These are phyloP conservation scores for Trichogramma dendrolimi DNA, from an alignment of 2,888 invertebrate genomes.

Conservation along the genomic window DNA sequence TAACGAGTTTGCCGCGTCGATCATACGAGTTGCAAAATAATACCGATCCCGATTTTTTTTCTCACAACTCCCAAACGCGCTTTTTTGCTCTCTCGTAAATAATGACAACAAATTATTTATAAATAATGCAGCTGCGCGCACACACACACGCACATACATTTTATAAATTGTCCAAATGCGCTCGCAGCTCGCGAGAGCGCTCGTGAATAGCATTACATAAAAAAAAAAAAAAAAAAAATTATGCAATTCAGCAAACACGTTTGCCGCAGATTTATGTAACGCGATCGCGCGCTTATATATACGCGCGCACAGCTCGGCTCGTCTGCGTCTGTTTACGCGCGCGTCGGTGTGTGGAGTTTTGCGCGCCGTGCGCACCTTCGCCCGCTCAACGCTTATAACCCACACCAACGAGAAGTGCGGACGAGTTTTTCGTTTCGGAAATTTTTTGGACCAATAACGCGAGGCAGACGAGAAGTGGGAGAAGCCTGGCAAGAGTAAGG, in stretches of 20 bases:
- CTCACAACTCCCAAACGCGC: no score
- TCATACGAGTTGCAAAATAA: no score
- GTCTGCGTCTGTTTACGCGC: conserved; percentile 16
- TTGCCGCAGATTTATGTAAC: conserved; percentile 22
- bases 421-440: neutral
- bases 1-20: no score
- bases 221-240: conserved; percentile 28
- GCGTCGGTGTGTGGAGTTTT: neutral
- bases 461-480: neutral
- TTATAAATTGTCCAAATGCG: neutral
- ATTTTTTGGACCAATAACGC: no score
- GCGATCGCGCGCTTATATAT: neutral
- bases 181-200: neutral
- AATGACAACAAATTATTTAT: conserved; percentile 5
- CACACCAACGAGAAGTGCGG: conserved; percentile 2
- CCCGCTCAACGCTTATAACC: neutral
- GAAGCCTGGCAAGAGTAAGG: neutral
- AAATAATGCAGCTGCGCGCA: conserved; percentile 3
- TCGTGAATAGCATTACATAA: conserved; percentile 22
- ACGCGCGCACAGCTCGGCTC: conserved; percentile 15
- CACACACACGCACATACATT: no score
- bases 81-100: no score
- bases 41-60: no score
- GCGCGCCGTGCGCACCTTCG: no score
- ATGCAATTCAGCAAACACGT: conserved; percentile 22